phyloP scores from a whole-genome alignment of 2,797 vertebrate species.

The Saguinus oedipus region DNA sequence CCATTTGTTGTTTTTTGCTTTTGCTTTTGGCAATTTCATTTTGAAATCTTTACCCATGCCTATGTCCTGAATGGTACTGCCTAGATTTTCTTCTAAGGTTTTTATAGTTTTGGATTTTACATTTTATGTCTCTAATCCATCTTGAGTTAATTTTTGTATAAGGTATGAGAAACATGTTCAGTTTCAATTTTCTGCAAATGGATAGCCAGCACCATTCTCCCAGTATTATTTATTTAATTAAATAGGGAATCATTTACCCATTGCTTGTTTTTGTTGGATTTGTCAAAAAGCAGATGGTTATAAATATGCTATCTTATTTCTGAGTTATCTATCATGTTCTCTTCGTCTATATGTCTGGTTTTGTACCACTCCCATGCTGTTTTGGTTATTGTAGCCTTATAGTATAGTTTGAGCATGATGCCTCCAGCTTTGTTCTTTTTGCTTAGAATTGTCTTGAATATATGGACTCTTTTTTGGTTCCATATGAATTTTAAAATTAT shows the following conservation, averaged over 20 bases:
- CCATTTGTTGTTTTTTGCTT: background rate
- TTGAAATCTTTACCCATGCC: background rate
- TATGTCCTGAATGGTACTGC: background rate
- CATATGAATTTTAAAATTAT: background rate
- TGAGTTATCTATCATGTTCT: background rate
- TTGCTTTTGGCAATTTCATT: background rate
- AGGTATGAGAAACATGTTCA: background rate
- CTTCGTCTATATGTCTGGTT: background rate
- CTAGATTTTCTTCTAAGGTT: background rate
- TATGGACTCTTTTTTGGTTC: background rate
- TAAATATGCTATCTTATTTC: background rate
- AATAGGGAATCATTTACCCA: background rate
- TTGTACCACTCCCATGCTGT: background rate
- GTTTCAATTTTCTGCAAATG: background rate
- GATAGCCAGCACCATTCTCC: background rate
- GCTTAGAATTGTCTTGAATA: background rate
- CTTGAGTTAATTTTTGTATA: background rate
- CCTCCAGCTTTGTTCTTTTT: background rate
- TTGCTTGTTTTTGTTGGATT: background rate
- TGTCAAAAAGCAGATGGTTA: background rate
- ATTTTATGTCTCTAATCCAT: background rate
- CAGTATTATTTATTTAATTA: background rate
- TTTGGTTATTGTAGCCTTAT: background rate
- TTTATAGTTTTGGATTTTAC: background rate
- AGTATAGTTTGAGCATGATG: background rate